Base-by-base conservation (phyloP, 1,140 invertebrate species). In the Lutraria rhynchaena region DNA sequence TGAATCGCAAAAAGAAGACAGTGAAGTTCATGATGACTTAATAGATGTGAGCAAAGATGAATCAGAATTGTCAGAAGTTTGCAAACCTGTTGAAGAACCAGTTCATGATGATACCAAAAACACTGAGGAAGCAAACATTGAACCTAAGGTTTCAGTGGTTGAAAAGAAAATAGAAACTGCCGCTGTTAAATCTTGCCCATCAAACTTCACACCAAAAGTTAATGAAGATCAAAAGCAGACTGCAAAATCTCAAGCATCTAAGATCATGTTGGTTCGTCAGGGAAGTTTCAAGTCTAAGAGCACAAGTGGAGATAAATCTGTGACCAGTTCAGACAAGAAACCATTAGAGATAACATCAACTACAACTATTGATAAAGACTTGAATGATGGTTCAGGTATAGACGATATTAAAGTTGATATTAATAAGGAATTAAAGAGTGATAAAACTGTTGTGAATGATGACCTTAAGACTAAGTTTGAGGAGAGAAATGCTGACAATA, bases 241-340 rank as follows among this genome's bases (percentile, higher is more conserved):
- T 3, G 24, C 65, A 19, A 80, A 70, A 49, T 58, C 63, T 24
- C 76, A 80, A 41, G 63, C 76, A 44, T 80, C 76, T 3, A 80
- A 69, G 22, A 53, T 80, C 9, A 80, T 80, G 76, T 63, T 80
- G 49, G 76, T 80, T 24, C 49, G 76, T 4, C 63, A 80, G 33
- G 76, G 49, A 58, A 80, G 65, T 60, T 35, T 80, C n/a, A 44
- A 63, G 3, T 41, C 31, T 11, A 2, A 67, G 15, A n/a, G 35
- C 3, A 41, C 5, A 41, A 55, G 53, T 55, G 53, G 4, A 5
- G 19, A 22, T 55, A 55, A 55, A 27, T n/a, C 19, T 55, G n/a
- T 49, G n/a, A n/a, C 46, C 46, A 49, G n/a, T 13, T 27, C 53
- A 7, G 53, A 9, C 5, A 55, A n/a, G 19, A 27, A 7, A 7